A percentile compares a stretch with the other conserved stretches of the same genome.
phyloP scores from a whole-genome alignment of 2,797 vertebrate genomes.

The Sparus aurata region DNA sequence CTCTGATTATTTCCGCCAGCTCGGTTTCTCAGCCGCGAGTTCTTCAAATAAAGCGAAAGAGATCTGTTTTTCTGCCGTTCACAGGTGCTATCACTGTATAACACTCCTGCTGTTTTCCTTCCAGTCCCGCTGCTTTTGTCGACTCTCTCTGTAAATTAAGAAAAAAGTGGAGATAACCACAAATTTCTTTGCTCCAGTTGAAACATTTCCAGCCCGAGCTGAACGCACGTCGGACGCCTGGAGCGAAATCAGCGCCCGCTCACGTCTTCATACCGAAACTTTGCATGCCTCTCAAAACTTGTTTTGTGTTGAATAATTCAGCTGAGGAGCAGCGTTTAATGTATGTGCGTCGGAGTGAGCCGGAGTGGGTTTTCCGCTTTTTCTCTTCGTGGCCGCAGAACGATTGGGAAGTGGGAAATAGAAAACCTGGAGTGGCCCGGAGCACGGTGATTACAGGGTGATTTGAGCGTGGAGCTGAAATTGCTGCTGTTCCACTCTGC shows the following conservation, averaged over 20 bases:
- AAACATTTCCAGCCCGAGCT: conserved; percentile 21
- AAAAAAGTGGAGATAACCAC: conserved; percentile 24
- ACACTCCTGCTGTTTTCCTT: background rate
- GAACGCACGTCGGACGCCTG: background rate
- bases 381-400: conserved; percentile 29
- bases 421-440: conserved; percentile 65
- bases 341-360: conserved; percentile 38
- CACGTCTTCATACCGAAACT: background rate
- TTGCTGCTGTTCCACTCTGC: conserved; percentile 50
- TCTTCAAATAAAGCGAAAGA: conserved; percentile 14
- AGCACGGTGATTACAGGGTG: conserved; percentile 71
- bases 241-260: background rate
- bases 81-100: too few relatives aligned
- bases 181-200: conserved; percentile 5
- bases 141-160: conserved; percentile 16
- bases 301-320: conserved; percentile 52
- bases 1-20: background rate
- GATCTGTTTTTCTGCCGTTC: background rate
- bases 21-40: background rate
- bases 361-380: conserved; percentile 37
- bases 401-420: conserved; percentile 53
- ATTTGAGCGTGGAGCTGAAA: conserved; percentile 64
- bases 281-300: conserved; percentile 6
- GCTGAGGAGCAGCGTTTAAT: conserved; percentile 51
- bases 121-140: background rate